A percentile compares a stretch with the other conserved stretches of the same genome.
phyloP scores from a whole-genome alignment of 2,797 vertebrate species.

The Galago senegalensis region DNA sequence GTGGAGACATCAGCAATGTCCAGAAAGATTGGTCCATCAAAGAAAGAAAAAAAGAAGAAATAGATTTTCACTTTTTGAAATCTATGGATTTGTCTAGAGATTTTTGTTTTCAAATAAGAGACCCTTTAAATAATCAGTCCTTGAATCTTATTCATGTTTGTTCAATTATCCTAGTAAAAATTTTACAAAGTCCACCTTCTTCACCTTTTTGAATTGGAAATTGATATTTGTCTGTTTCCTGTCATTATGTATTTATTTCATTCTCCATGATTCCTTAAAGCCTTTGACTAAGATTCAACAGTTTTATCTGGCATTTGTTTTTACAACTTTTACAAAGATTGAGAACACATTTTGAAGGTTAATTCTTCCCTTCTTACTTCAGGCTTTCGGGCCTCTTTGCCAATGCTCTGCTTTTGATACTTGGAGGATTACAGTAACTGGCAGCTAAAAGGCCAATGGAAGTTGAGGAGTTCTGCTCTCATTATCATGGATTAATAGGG shows the following conservation, averaged over 20 bases:
- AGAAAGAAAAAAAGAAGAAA: neutral
- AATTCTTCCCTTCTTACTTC: slow-evolving; percentile 29
- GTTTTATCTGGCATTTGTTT: neutral
- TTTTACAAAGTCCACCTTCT: neutral
- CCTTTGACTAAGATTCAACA: neutral
- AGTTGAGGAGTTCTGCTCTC: neutral
- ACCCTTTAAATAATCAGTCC: slow-evolving; percentile 4
- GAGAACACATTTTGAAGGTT: slow-evolving; percentile 15
- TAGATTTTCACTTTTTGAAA: neutral
- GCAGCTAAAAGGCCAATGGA: neutral
- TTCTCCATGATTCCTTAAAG: slow-evolving; percentile 29
- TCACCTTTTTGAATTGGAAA: neutral
- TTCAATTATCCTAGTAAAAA: neutral
- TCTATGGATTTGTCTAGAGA: neutral
- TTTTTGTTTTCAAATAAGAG: slow-evolving; percentile 3
- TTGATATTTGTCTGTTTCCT: slow-evolving; percentile 41
- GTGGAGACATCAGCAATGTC: neutral
- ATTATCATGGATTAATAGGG: neutral
- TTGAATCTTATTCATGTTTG: neutral
- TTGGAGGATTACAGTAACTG: slow-evolving; percentile 10
- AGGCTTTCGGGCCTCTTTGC: neutral
- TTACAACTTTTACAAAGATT: slow-evolving; percentile 32
- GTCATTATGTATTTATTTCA: neutral
- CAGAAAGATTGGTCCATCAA: neutral
- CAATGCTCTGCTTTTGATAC: neutral